Conservation (phyloP, 2,113 vertebrate genomes). For the Microtus richardsoni region DNA sequence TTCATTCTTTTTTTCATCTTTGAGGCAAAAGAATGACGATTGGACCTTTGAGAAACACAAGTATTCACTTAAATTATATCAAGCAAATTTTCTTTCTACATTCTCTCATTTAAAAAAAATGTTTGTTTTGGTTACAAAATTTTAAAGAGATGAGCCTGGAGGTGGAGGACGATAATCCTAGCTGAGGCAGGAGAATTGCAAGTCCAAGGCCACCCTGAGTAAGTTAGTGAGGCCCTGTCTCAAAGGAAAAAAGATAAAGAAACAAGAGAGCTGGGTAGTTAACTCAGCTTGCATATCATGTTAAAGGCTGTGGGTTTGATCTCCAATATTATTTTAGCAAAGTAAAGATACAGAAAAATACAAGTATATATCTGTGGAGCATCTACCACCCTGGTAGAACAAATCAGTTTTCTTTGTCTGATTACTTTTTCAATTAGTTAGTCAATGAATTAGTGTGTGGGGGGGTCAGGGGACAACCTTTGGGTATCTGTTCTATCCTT, state of each 20-base stretch:
- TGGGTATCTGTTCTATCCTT: neutral
- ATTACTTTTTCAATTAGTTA: neutral
- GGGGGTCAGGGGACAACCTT: neutral
- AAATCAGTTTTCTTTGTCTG: neutral
- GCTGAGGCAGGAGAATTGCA: neutral
- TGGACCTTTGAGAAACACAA: constrained; percentile 9
- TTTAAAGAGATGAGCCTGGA: neutral
- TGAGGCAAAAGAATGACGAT: neutral
- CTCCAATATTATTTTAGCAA: neutral
- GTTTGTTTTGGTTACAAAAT: constrained; percentile 43
- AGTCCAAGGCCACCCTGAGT: neutral
- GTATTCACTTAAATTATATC: neutral
- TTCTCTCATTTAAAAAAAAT: neutral
- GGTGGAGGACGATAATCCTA: neutral
- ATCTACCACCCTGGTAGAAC: neutral
- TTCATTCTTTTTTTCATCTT: constrained; percentile 6
- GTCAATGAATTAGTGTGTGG: neutral
- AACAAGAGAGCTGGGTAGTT: neutral
- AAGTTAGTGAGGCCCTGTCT: neutral
- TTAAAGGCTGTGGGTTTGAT: neutral
- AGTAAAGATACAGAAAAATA: neutral
- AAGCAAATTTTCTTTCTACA: neutral
- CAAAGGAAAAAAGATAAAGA: neutral
- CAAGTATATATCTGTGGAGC: neutral
- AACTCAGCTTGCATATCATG: neutral